A percentile compares a stretch with the other conserved stretches of the same genome.
Evolutionary conservation across 2,797 vertebrate species (phyloP).

Genomic region (Acropternis orthonyx): DNA sequence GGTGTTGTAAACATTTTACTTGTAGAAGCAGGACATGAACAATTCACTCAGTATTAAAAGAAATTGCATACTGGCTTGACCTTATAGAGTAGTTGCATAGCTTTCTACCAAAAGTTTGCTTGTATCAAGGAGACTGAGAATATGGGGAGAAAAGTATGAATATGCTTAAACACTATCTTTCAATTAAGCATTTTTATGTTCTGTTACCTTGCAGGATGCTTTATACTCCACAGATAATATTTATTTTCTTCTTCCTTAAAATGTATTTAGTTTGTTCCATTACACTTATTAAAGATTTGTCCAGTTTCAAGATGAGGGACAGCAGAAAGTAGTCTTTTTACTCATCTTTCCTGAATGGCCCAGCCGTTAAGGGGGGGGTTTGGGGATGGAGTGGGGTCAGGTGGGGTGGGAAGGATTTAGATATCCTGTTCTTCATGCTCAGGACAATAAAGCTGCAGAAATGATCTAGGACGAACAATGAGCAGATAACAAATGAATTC

Average conservation of each 20-base stretch:
- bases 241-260: not conserved
- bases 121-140: not conserved
- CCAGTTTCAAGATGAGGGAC: not conserved
- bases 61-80: not conserved
- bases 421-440: not conserved
- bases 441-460: not conserved
- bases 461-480: not conserved
- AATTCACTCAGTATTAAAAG: not conserved
- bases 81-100: not conserved
- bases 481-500: not conserved
- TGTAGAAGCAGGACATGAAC: not conserved
- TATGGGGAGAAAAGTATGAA: not conserved
- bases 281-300: not conserved
- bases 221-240: not conserved
- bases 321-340: not conserved
- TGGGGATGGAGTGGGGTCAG: no score
- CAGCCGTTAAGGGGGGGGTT: rapidly evolving
- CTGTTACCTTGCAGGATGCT: not conserved
- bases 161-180: not conserved
- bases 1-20: not conserved
- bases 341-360: not conserved
- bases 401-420: not conserved
- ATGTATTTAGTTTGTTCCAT: not conserved
- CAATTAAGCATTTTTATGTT: not conserved
- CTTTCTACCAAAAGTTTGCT: not conserved